Conservation (phyloP, 2,797 vertebrate genomes). For the Anabacerthia variegaticeps region DNA sequence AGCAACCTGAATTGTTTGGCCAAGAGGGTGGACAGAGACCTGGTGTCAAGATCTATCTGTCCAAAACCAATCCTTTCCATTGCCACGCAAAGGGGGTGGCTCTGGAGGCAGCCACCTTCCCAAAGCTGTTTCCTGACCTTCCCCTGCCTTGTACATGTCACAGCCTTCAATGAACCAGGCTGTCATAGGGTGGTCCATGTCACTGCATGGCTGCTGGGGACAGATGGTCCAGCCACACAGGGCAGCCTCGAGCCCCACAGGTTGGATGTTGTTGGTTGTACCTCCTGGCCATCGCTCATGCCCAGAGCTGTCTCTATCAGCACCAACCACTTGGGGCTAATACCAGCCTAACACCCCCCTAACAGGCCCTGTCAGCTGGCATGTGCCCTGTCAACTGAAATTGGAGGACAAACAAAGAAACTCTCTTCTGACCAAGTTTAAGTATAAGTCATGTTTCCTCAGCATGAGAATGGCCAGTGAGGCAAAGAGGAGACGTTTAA, state of each 20-base stretch:
- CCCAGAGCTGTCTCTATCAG: not conserved
- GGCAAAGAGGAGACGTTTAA: not conserved
- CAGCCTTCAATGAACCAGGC: not conserved
- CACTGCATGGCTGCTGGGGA: not conserved
- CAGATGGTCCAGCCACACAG: not conserved
- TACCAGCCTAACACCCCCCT: not conserved
- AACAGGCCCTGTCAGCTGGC: not conserved
- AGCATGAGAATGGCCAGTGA: fast-evolving
- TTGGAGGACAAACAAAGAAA: not conserved
- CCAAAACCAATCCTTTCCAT: not conserved
- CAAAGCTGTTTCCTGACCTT: not conserved
- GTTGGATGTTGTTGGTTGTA: not conserved
- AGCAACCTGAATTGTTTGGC: not conserved
- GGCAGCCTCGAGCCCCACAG: not conserved
- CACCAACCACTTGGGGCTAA: not conserved
- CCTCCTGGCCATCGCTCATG: fast-evolving
- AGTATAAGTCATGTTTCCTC: not conserved
- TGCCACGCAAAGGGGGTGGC: not conserved
- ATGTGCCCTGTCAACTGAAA: not conserved
- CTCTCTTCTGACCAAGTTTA: not conserved
- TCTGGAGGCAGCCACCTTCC: not conserved
- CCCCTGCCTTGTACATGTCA: not conserved
- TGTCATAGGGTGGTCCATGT: not conserved
- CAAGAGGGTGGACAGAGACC: not conserved
- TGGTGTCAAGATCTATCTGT: not conserved